These are phyloP conservation scores for Drosophila ohnishii DNA, from an alignment of 1,140 invertebrate species.

Conservation along the genomic window DNA sequence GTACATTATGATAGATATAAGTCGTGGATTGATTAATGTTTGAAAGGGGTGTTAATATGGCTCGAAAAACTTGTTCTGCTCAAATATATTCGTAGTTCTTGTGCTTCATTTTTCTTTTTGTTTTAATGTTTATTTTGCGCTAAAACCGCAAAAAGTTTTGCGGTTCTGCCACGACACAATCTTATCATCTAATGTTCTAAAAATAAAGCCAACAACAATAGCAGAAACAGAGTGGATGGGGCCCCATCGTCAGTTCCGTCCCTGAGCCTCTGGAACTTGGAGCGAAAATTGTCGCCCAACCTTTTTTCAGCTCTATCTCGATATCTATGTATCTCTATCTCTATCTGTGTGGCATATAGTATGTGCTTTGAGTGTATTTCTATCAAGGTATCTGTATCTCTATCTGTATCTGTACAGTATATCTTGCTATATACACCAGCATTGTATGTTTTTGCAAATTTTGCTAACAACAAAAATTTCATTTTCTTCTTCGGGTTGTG, in stretches of 20 bases:
- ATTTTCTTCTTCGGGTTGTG: constrained; percentile 37
- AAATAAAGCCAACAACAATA: constrained; percentile 57
- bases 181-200: constrained; percentile 79
- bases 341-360: constrained; percentile 45
- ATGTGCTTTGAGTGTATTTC: constrained; percentile 21
- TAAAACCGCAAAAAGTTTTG: constrained; percentile 74
- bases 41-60: constrained; percentile 7
- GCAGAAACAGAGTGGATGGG: constrained; percentile 18
- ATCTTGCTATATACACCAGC: constrained; percentile 32
- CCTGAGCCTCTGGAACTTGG: constrained; percentile 49
- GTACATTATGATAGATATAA: neutral
- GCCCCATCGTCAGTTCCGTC: constrained; percentile 31
- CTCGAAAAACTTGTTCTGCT: constrained; percentile 49
- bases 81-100: constrained; percentile 18
- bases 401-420: constrained; percentile 41
- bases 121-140: constrained; percentile 51
- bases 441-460: constrained; percentile 57
- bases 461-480: constrained; percentile 60
- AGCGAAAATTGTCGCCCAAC: constrained; percentile 59
- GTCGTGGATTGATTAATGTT: neutral
- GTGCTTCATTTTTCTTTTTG: constrained; percentile 17
- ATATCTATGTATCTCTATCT: constrained; percentile 45
- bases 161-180: constrained; percentile 70
- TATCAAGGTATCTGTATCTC: constrained; percentile 32
- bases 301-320: constrained; percentile 45